Evolutionary conservation across 2,113 vertebrate species (phyloP).

Genomic region (Tenrec ecaudatus): DNA sequence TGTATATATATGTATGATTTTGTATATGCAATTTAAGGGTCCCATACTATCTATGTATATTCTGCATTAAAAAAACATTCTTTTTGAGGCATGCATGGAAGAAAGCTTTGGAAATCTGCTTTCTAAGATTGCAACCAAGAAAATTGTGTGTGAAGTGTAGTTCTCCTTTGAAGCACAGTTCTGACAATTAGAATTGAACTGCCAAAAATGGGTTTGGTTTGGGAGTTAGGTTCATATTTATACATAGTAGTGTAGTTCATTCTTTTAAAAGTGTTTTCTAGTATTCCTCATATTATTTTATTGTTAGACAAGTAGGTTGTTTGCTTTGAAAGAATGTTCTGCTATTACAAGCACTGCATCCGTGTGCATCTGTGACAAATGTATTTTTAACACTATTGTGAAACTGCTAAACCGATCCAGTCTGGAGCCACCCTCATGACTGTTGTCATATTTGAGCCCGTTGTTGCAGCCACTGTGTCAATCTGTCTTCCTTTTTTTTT

Average conservation of each 20-base stretch:
- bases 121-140: not conserved
- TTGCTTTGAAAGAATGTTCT: slow-evolving; percentile 54
- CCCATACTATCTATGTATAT: not conserved
- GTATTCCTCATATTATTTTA: slow-evolving; percentile 3
- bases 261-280: not conserved
- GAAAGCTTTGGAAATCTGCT: not conserved
- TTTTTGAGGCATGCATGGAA: not conserved
- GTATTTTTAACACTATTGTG: slow-evolving; percentile 38
- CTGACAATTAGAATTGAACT: not conserved
- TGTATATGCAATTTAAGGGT: not conserved
- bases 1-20: not conserved
- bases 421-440: too few species aligned
- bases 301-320: not conserved
- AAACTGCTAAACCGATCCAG: slow-evolving; percentile 12
- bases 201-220: not conserved
- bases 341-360: not conserved
- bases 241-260: not conserved
- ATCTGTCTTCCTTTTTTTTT: too few species aligned
- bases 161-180: not conserved
- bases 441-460: too few species aligned
- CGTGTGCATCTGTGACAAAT: slow-evolving; percentile 1
- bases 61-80: not conserved
- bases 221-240: not conserved
- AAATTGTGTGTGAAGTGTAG: not conserved
- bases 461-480: too few species aligned